These are phyloP conservation scores for Trachemys scripta DNA, from an alignment of 2,113 vertebrate genomes.

Conservation along the genomic window DNA sequence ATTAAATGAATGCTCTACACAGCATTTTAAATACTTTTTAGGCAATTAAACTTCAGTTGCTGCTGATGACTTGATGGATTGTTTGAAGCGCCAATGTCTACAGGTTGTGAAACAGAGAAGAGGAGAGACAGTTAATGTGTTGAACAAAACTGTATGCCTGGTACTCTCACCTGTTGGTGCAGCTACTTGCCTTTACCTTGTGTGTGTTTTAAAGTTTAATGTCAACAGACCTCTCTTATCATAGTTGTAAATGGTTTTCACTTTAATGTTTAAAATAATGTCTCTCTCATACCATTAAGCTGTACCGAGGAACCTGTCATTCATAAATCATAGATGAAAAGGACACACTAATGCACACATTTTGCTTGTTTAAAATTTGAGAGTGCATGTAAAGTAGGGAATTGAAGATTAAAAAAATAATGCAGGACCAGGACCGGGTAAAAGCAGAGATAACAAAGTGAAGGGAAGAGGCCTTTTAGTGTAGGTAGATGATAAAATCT, in stretches of 20 bases:
- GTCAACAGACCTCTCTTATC: constrained; percentile 93
- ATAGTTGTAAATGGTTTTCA: constrained; percentile 98
- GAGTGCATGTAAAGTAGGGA: constrained; percentile 91
- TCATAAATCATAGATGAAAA: constrained; percentile 96
- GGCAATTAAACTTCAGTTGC: background rate
- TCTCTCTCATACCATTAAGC: constrained; percentile 95
- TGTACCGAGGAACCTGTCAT: constrained; percentile 86
- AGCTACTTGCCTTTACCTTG: constrained; percentile 87
- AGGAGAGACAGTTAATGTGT: constrained; percentile 49
- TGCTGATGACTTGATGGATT: constrained; percentile 11
- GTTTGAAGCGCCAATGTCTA: constrained; percentile 4
- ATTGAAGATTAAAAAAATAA: constrained; percentile 93
- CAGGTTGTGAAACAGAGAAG: constrained; percentile 50
- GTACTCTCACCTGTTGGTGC: constrained; percentile 72
- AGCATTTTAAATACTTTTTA: constrained; percentile 8
- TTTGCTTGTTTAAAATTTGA: constrained; percentile 91
- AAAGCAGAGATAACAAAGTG: constrained; percentile 82
- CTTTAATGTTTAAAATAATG: constrained; percentile 99
- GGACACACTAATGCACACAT: constrained; percentile 92
- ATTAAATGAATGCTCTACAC: background rate
- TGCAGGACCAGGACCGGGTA: constrained; percentile 85
- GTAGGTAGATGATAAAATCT: constrained; percentile 92
- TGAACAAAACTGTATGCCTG: constrained; percentile 19
- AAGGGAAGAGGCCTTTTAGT: constrained; percentile 87
- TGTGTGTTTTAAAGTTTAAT: constrained; percentile 93